phyloP scores from a whole-genome alignment of 2,888 invertebrate genomes.

The Stegophylla sp. region DNA sequence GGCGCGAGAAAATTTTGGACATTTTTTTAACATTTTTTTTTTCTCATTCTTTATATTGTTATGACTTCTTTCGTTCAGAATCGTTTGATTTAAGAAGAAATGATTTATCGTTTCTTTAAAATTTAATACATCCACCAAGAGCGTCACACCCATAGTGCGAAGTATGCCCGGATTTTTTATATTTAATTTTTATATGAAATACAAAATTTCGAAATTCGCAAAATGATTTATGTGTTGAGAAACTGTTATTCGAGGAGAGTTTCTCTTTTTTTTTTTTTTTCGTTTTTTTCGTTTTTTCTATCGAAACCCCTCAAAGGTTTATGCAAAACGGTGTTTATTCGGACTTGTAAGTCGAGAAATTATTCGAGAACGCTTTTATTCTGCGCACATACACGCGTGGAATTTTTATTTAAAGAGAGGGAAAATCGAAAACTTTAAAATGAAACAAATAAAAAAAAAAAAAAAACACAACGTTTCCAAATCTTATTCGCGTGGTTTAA shows the following conservation, averaged over 20 bases:
- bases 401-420: not conserved
- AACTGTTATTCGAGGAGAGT: too few species aligned
- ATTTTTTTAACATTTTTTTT: too few species aligned
- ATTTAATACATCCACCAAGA: too few species aligned
- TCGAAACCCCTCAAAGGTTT: not conserved
- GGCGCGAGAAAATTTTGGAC: too few species aligned
- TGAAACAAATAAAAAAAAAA: slow-evolving; percentile 17
- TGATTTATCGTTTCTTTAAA: too few species aligned
- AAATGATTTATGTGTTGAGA: not conserved
- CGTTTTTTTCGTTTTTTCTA: not conserved
- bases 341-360: not conserved
- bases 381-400: not conserved
- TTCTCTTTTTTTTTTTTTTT: too few species aligned
- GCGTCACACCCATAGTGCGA: too few species aligned
- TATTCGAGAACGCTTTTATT: not conserved
- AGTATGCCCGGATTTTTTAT: too few species aligned
- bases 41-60: too few species aligned
- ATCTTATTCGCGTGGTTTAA: not conserved
- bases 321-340: not conserved
- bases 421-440: not conserved
- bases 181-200: not conserved
- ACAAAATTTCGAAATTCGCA: not conserved
- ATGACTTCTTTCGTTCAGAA: too few species aligned
- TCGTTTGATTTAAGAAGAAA: too few species aligned
- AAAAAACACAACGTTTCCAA: not conserved